phyloP scores from a whole-genome alignment of 2,797 vertebrate species.

The Fistularia commersonii region DNA sequence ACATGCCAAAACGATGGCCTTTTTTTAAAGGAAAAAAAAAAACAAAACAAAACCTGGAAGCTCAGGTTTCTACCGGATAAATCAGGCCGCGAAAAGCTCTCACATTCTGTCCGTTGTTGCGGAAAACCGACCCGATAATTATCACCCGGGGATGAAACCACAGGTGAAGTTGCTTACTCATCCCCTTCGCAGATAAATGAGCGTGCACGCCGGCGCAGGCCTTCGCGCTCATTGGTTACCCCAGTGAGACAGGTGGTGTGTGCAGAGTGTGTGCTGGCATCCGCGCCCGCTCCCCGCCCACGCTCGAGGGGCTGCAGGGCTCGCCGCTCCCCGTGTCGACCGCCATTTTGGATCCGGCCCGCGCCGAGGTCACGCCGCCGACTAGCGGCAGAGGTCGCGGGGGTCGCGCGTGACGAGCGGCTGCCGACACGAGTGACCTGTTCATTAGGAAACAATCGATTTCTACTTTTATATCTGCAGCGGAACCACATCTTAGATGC shows the following conservation, averaged over 20 bases:
- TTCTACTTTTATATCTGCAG: too few relatives aligned
- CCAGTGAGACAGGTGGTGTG: conserved; percentile 62
- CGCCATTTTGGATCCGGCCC: too few relatives aligned
- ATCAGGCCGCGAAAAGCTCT: conserved; percentile 13
- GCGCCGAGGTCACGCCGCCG: too few relatives aligned
- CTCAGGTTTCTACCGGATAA: not conserved
- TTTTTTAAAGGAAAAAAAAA: too few relatives aligned
- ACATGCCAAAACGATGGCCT: too few relatives aligned
- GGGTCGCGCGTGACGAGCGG: too few relatives aligned
- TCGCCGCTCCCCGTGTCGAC: too few relatives aligned
- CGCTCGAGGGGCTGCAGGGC: conserved; percentile 18
- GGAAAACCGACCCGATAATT: conserved; percentile 50
- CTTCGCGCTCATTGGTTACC: conserved; percentile 54
- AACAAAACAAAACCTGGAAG: too few relatives aligned
- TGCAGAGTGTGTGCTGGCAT: conserved; percentile 53
- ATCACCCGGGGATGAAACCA: conserved; percentile 35
- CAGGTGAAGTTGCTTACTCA: conserved; percentile 59
- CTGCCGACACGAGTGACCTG: too few relatives aligned
- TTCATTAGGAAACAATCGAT: too few relatives aligned
- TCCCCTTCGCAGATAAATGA: conserved; percentile 53
- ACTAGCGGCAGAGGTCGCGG: too few relatives aligned
- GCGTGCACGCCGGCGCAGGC: conserved; percentile 38
- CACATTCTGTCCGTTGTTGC: conserved; percentile 22
- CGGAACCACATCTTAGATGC: too few relatives aligned
- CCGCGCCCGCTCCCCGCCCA: conserved; percentile 46